Percentiles rank a stretch among this genome's conserved stretches.
These are phyloP conservation scores for Lasioglossum oenotherae DNA, from an alignment of 2,888 invertebrate species.

Conservation along the genomic window DNA sequence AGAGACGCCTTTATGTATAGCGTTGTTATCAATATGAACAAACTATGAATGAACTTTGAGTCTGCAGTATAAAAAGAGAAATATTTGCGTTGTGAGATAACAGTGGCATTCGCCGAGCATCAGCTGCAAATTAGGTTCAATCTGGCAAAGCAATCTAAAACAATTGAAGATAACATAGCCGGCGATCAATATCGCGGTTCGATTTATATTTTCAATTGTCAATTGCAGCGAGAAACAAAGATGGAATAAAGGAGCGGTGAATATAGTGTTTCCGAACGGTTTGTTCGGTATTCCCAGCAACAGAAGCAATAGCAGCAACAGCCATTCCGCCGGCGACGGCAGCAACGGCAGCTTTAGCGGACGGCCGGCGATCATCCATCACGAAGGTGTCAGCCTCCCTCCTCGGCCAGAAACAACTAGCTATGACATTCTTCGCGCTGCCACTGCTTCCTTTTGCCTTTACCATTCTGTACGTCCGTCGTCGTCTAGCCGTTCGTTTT, in stretches of 20 bases:
- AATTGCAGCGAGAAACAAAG: background rate
- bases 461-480: slow-evolving; percentile 69
- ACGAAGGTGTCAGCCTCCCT: slow-evolving; percentile 82
- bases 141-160: background rate
- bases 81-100: background rate
- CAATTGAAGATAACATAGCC: background rate
- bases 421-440: slow-evolving; percentile 83
- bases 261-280: slow-evolving; percentile 25
- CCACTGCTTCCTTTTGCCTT: slow-evolving; percentile 77
- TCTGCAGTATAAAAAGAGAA: background rate
- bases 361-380: slow-evolving; percentile 81
- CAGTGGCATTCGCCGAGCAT: background rate
- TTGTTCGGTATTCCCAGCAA: slow-evolving; percentile 63
- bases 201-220: background rate
- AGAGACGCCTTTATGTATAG: background rate
- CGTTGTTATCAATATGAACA: background rate
- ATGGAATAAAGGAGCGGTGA: slow-evolving; percentile 29
- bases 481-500: slow-evolving; percentile 60
- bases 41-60: background rate
- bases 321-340: slow-evolving; percentile 70
- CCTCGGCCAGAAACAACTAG: slow-evolving; percentile 82
- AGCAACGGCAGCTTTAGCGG: slow-evolving; percentile 79
- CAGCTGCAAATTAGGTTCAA: background rate
- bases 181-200: background rate
- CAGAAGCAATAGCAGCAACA: slow-evolving; percentile 72